These are phyloP conservation scores for Colostygia pectinataria DNA, from an alignment of 2,888 invertebrate species.

Conservation along the genomic window DNA sequence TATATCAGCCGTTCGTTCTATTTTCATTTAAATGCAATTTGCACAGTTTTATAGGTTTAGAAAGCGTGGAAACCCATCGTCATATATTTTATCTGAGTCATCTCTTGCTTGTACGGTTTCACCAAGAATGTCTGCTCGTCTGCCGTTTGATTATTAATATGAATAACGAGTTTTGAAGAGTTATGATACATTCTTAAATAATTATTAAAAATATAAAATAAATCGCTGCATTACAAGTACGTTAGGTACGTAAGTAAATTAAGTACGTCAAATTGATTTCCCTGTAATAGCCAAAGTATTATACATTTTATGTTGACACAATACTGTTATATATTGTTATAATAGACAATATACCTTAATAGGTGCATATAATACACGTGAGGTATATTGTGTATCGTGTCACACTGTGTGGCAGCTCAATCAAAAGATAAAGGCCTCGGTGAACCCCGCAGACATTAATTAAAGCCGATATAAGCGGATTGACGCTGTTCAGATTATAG, in stretches of 20 bases:
- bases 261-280: too few relatives aligned
- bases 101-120: slow-evolving; percentile 45
- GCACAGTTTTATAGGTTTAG: slow-evolving; percentile 36
- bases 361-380: neutral
- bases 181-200: too few relatives aligned
- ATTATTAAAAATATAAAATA: too few relatives aligned
- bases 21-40: too few relatives aligned
- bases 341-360: too few relatives aligned
- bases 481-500: slow-evolving; percentile 49
- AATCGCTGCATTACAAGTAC: too few relatives aligned
- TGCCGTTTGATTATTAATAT: slow-evolving; percentile 27
- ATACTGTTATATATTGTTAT: neutral
- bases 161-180: too few relatives aligned
- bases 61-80: slow-evolving; percentile 43
- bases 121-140: slow-evolving; percentile 27
- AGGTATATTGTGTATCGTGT: slow-evolving; percentile 29
- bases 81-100: slow-evolving; percentile 43
- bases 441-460: slow-evolving; percentile 64
- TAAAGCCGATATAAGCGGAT: slow-evolving; percentile 71
- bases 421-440: slow-evolving; percentile 74
- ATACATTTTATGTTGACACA: slow-evolving; percentile 1
- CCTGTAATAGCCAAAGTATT: too few relatives aligned
- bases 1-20: too few relatives aligned
- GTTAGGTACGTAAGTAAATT: too few relatives aligned
- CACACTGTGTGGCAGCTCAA: slow-evolving; percentile 53